phyloP scores from a whole-genome alignment of 2,797 vertebrate genomes.

The Meriones psammophilus region DNA sequence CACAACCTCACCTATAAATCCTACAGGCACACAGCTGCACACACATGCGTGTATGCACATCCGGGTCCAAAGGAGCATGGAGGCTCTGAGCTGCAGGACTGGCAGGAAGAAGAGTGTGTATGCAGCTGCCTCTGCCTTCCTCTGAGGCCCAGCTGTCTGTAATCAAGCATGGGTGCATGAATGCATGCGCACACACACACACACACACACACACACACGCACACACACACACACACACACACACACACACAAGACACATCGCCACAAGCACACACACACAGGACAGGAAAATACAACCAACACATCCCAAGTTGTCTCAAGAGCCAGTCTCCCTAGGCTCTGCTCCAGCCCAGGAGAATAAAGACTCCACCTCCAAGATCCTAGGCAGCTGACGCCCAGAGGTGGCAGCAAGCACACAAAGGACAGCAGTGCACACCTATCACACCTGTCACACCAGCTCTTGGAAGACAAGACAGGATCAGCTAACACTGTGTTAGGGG shows the following conservation, averaged over 20 bases:
- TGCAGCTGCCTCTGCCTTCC: neutral
- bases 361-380: neutral
- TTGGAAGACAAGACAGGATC: neutral
- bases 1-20: too few relatives aligned
- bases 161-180: neutral
- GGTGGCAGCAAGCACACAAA: neutral
- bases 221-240: neutral
- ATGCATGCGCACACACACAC: neutral
- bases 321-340: neutral
- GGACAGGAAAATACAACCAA: too few relatives aligned
- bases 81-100: neutral
- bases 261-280: neutral
- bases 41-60: rapidly evolving
- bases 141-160: rapidly evolving
- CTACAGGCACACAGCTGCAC: rapidly evolving
- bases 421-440: too few relatives aligned
- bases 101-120: rapidly evolving
- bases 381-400: neutral
- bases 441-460: neutral
- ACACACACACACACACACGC: too few relatives aligned
- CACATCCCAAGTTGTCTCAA: neutral
- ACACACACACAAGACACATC: too few relatives aligned
- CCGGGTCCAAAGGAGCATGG: neutral
- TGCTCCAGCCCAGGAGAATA: neutral
- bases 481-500: neutral